These are phyloP conservation scores for Mastomys coucha DNA, from an alignment of 2,113 vertebrate species.

Conservation along the genomic window DNA sequence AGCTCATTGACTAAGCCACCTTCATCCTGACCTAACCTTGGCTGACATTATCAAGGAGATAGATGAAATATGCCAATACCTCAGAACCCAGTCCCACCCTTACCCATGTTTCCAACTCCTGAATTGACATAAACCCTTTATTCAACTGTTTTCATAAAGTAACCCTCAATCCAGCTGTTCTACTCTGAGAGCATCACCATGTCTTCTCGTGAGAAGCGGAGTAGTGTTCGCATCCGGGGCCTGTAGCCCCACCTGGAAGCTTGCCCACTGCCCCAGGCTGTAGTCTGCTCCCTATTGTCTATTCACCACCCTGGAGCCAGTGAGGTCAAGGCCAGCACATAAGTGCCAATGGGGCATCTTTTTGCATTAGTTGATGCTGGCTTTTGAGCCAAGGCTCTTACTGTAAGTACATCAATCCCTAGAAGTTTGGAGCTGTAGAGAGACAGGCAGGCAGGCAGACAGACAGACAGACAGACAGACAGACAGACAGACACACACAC, in stretches of 20 bases:
- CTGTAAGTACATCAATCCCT: neutral
- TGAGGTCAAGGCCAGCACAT: neutral
- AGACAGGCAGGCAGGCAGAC: neutral
- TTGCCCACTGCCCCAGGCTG: accelerated
- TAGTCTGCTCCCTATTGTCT: accelerated
- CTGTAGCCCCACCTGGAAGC: neutral
- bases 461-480: neutral
- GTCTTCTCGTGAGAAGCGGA: neutral
- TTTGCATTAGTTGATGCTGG: neutral
- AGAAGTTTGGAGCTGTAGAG: neutral
- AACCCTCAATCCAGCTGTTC: neutral
- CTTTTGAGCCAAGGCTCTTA: neutral
- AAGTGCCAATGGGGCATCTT: neutral
- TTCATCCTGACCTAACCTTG: constrained; percentile 31
- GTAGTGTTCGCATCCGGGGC: accelerated
- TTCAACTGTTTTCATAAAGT: neutral
- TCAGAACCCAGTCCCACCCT: neutral
- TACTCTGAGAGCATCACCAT: neutral
- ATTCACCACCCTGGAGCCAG: accelerated
- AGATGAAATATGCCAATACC: neutral
- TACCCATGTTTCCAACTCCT: neutral
- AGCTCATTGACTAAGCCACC: constrained; percentile 34
- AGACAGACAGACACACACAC: no score
- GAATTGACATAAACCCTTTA: neutral
- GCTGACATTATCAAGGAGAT: constrained; percentile 13